Evolutionary conservation across 2,888 invertebrate genomes (phyloP), one percentile per base, ranked within the genome.

Genomic region (Galerucella nymphaeae): DNA sequence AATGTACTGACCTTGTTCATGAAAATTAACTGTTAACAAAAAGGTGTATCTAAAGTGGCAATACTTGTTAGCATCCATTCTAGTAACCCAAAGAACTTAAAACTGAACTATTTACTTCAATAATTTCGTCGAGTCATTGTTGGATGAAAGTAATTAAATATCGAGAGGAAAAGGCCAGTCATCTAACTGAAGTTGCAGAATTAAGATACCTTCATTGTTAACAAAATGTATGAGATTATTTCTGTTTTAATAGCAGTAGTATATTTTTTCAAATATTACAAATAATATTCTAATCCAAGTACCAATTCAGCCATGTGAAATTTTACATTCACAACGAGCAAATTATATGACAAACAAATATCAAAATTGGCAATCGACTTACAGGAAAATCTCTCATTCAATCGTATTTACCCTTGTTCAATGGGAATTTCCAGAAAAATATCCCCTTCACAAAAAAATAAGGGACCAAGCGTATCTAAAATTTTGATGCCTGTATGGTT

Each of bases 31-130:
- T 16, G 53, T 18, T 18, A 53, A 53, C 53, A 53, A 16, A 53
- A 53, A 53, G 53, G 6, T 53, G 53, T 53, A 16, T 18, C 18
- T 53, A 53, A 53, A 53, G 53, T 53, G 9, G 10, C 11, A 53
- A 9, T 18, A 53, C 53, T 53, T 53, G 53, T 53, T 53, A 18
- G 53, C 53, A 53, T 53, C 53, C 16, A 53, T 53, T 53, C 53
- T 18, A 18, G 18, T 53, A 53, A 53, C 18, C 53, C 53, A 18
- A 10, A 18, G 53, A 18, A 53, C 18, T 53, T 53, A 50, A 50
- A 50, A 50, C 50, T 50, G 53, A 53, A 53, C 53, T 53, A 53
- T 53, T 53, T 53, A 16, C 53, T 53, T 18, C 53, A 3, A 53
- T 53, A 16, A 53, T 16, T 53, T 53, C 18, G 53, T 16, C 16